Evolutionary conservation across 2,113 vertebrate genomes (phyloP), one percentile per base, ranked within the genome.

Genomic region (Burhinus oedicnemus): DNA sequence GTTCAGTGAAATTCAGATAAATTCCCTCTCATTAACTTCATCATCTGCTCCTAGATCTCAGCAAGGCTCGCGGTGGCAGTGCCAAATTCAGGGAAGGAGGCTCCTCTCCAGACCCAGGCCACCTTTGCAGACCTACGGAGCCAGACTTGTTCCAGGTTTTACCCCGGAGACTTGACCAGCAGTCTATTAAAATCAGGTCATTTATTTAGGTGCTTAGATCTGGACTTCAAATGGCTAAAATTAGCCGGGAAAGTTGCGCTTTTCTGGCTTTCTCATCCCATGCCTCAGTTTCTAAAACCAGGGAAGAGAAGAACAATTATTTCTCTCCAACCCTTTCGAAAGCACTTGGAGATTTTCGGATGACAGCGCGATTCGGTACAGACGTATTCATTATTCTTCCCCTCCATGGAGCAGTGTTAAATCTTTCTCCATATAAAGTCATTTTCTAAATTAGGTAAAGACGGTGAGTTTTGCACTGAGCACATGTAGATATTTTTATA

Each of bases 371-470:
- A 85, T 93, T 97, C 36, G 84, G 94, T 93, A 65, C 89, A 95
- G 95, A 96, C 83, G 9, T 90, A 26, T 96, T 96, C 96, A 95
- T 97, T 96, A 96, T 74, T 97, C 96, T 95, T 97, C 94, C 87
- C 84, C 89, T 96, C 94, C 93, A 90, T 34, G 79, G 75, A 83
- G 94, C 93, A 80, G 4, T 45, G 87, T 96, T 93, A 97, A 97
- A 97, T 94, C 89, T 94, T 96, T 94, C 94, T 83, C 96, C 95
- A 90, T 94, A 96, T 93, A 96, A 97, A 97, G 94, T 96, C 55
- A 97, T 96, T 97, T 97, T 91, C 96, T 97, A 96, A 95, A 97
- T 97, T 97, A 96, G 95, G 96, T 97, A 93, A 96, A 97, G 97
- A 96, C 60, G 89, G 95, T 96, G 96, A 96, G 93, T 97, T 96